Evolutionary conservation across 37 sponge, comb jelly and placozoan species (phyloP), one percentile per base, ranked within the genome.

Genomic region (Tethya wilhelma): DNA sequence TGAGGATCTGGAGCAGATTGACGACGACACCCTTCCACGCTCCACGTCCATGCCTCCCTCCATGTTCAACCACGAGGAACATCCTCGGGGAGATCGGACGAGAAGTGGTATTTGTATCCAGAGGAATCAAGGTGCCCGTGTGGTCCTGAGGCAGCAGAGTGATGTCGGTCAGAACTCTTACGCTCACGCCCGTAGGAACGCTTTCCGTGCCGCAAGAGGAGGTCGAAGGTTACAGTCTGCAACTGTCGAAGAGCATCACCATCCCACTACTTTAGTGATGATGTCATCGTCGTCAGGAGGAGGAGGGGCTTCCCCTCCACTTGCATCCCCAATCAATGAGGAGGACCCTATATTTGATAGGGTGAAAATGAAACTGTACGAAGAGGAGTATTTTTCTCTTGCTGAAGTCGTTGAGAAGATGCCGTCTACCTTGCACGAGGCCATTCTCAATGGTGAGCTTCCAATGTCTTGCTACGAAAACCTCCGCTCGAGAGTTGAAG

Each of bases 321-420:
- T n/a, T n/a, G n/a, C n/a, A n/a, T n/a, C n/a, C n/a, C 9, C 53
- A 49, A 49, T 49, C 53, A 49, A 49, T 19, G 53, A 49, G 53
- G 53, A 49, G 53, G 53, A 49, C 53, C 53, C 53, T 49, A 14
- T 49, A 49, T 19, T 49, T 49, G 53, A 42, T 45, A 59, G 22
- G 59, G 59, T 25, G 68, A 62, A 2, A 33, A 42, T 1, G 1
- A 68, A 67, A 53, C 62, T 85, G 32, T 1, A 29, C 5, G 71
- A 77, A 17, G 59, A 76, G 23, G 71, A 55, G 23, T 38, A 69
- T 49, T 23, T 34, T 25, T n/a, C 46, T 29, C 40, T 77, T 17
- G 45, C 34, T 46, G 79, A 86, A 17, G 80, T 79, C n/a, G 69
- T 74, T 12, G 69, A 80, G 32, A 45, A 66, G 33, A 73, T 87